phyloP scores from a whole-genome alignment of 2,888 invertebrate species.

The Lasiommata megera region DNA sequence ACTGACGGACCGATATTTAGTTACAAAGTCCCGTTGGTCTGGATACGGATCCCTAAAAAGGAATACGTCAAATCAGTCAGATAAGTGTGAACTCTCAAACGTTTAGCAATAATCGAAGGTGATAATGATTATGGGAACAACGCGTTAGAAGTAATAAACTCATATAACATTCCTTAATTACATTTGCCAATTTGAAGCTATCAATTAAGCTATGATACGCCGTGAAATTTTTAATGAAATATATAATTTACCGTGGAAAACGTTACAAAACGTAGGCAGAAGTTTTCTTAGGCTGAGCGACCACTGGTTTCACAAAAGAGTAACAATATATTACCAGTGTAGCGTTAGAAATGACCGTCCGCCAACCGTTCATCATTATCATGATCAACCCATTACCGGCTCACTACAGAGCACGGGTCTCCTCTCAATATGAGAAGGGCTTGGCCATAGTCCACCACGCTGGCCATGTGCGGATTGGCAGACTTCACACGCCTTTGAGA shows the following conservation, averaged over 20 bases:
- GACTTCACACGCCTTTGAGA: too few species aligned
- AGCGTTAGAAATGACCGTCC: too few species aligned
- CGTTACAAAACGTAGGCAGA: background rate
- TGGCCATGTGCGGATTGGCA: too few species aligned
- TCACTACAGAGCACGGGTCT: too few species aligned
- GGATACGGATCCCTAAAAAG: too few species aligned
- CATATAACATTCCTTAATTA: background rate
- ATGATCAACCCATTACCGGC: too few species aligned
- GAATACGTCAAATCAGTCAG: background rate
- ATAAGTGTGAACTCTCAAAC: background rate
- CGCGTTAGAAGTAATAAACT: conserved; percentile 3
- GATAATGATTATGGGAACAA: conserved; percentile 1
- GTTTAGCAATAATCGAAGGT: background rate
- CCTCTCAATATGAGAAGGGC: too few species aligned
- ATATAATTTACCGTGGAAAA: conserved; percentile 6
- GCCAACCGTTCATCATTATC: too few species aligned
- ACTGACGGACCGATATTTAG: too few species aligned
- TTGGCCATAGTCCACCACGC: too few species aligned
- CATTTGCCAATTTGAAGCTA: conserved; percentile 3
- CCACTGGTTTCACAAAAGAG: background rate
- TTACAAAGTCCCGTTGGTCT: too few species aligned
- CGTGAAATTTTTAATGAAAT: conserved; percentile 15
- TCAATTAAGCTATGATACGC: conserved; percentile 2
- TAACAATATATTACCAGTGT: background rate
- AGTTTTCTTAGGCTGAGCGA: background rate